Evolutionary conservation across 2,113 vertebrate genomes (phyloP).

Genomic region (Halichoeres trimaculatus): DNA sequence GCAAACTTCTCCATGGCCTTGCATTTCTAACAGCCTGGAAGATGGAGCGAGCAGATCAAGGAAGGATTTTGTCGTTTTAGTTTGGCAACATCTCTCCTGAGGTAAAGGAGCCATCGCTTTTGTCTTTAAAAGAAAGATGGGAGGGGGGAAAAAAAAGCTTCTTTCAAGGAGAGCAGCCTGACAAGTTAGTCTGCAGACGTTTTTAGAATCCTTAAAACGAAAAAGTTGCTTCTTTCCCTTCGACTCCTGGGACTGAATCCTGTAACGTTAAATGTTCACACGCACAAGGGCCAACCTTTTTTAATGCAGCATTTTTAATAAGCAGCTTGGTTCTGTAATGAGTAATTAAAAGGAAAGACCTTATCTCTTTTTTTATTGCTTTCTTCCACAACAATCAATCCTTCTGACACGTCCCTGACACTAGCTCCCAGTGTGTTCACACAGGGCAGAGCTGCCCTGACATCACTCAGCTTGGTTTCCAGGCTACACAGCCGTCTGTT

Average conservation of each 20-base stretch:
- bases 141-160: conserved; percentile 5
- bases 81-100: conserved; percentile 40
- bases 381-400: background rate
- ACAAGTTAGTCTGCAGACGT: conserved; percentile 22
- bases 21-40: conserved; percentile 64
- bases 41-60: conserved; percentile 36
- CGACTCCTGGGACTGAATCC: background rate
- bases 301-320: conserved; percentile 20
- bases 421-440: conserved; percentile 37
- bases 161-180: conserved; percentile 26
- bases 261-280: conserved; percentile 17
- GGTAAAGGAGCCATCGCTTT: conserved; percentile 44
- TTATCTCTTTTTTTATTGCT: conserved; percentile 6
- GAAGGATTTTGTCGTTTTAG: conserved; percentile 47
- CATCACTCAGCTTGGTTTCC: conserved; percentile 69
- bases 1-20: conserved; percentile 47
- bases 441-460: conserved; percentile 43
- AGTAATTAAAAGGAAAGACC: conserved; percentile 14
- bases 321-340: background rate
- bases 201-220: conserved; percentile 30
- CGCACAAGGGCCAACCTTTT: background rate
- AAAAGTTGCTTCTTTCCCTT: conserved; percentile 7
- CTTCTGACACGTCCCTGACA: conserved; percentile 5
- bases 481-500: conserved; percentile 59
- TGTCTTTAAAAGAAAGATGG: conserved; percentile 23